These are phyloP conservation scores for Ia io DNA, from an alignment of 2,113 vertebrate species.

Conservation along the genomic window DNA sequence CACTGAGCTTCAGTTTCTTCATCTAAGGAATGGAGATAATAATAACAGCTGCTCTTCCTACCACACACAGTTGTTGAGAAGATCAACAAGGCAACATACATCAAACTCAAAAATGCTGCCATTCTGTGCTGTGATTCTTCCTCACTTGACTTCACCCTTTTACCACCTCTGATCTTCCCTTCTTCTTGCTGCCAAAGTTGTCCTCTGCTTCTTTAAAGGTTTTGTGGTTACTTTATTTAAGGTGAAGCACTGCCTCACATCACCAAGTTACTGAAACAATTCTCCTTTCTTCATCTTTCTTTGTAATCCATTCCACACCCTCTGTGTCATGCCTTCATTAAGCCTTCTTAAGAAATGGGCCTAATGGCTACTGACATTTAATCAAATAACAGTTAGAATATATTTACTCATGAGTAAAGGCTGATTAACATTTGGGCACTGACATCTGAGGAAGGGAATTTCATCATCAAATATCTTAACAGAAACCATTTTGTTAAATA, in stretches of 20 bases:
- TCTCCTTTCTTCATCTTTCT: constrained; percentile 37
- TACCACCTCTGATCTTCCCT: background rate
- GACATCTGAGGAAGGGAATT: constrained; percentile 66
- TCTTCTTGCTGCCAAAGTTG: background rate
- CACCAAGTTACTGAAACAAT: constrained; percentile 28
- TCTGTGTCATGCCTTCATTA: constrained; percentile 29
- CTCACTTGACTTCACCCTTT: background rate
- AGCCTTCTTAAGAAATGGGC: constrained; percentile 39
- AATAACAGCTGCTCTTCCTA: background rate
- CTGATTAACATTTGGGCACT: constrained; percentile 68
- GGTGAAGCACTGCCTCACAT: constrained; percentile 3
- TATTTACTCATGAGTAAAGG: constrained; percentile 59
- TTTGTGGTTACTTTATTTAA: constrained; percentile 43
- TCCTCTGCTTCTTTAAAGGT: constrained; percentile 38
- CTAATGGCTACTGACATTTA: constrained; percentile 68
- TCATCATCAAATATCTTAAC: constrained; percentile 66
- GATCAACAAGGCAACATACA: background rate
- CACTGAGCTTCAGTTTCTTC: background rate
- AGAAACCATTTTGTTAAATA: constrained; percentile 73
- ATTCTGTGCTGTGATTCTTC: background rate
- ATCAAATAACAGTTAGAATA: constrained; percentile 66
- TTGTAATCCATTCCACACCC: constrained; percentile 19
- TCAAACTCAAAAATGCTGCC: background rate
- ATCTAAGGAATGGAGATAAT: background rate
- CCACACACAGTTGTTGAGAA: background rate